Evolutionary conservation across 2,797 vertebrate genomes (phyloP), one percentile per base, ranked within the genome.

Genomic region (Valencia hispanica): DNA sequence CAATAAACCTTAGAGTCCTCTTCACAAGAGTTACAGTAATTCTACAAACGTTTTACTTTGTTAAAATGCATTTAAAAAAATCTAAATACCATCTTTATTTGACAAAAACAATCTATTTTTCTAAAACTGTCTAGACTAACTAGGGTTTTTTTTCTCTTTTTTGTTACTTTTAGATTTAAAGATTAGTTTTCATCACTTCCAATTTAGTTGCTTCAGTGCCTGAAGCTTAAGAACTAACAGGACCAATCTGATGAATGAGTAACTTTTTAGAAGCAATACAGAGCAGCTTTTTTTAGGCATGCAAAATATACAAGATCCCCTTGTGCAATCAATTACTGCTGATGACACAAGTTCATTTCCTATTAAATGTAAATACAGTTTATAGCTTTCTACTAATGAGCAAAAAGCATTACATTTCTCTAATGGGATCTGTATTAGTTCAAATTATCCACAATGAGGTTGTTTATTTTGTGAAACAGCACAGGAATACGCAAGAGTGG

Each of bases 401-500:
- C 53, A 51, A 55, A n/a, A 71, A 68, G 59, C 47, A 68, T 43
- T 69, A 22, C 71, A 20, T 81, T 80, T n/a, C 41, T 83, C 78
- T 75, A 77, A 82, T 81, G 68, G 79, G 73, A 86, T 85, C 80
- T 74, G 18, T 73, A 87, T 87, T 74, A 70, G 74, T 61, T 66
- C 45, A 86, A 80, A 85, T 87, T 84, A 82, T 84, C 79, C 77
- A 82, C 84, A 78, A 47, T 48, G 73, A 78, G 73, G 53, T 70
- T 78, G 81, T 85, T 79, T 72, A 51, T 72, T 75, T 68, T 65
- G 79, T 87, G 80, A 75, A 79, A 83, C 50, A 84, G 77, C 57
- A 73, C 81, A 83, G 68, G 79, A 80, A 83, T 72, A 91, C 78
- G 86, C 86, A 92, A 89, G 90, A 91, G 83, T 85, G 69, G 83